These are phyloP conservation scores for Resseliella maxima DNA, from an alignment of 2,888 invertebrate genomes.

Conservation along the genomic window DNA sequence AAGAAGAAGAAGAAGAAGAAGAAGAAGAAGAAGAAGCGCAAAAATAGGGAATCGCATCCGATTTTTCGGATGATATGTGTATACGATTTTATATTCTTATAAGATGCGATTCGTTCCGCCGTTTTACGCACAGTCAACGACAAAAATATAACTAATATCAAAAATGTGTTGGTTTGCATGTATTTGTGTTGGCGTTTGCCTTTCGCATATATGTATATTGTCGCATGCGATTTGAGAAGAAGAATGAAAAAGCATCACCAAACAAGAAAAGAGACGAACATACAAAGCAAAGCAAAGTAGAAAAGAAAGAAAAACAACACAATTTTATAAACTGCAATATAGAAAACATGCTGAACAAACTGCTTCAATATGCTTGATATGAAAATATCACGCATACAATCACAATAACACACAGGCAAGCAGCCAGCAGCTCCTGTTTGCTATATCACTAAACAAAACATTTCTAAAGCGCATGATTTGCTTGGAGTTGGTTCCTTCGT, in stretches of 20 bases:
- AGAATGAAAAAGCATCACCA: conserved; percentile 9
- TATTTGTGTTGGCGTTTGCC: neutral
- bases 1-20: no score
- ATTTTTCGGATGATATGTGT: neutral
- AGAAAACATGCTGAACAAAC: conserved; percentile 7
- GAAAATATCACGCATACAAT: neutral
- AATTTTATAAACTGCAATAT: conserved; percentile 12
- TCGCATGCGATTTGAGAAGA: neutral
- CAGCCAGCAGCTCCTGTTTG: neutral
- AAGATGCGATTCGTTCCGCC: conserved; percentile 38
- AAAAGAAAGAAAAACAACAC: no score
- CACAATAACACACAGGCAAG: neutral
- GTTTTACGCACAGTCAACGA: neutral
- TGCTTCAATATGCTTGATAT: neutral
- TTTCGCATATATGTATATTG: neutral
- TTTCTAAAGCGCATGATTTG: conserved; percentile 55
- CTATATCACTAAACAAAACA: conserved; percentile 34
- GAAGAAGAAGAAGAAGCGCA: no score
- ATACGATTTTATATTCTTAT: neutral
- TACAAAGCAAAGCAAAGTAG: no score
- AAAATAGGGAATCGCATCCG: neutral
- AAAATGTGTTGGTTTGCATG: neutral
- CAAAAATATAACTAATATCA: neutral
- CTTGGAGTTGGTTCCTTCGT: conserved; percentile 1
- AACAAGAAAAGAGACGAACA: no score